These are phyloP conservation scores for Hypothenemus hampei DNA, from an alignment of 1,140 invertebrate species.

Conservation along the genomic window DNA sequence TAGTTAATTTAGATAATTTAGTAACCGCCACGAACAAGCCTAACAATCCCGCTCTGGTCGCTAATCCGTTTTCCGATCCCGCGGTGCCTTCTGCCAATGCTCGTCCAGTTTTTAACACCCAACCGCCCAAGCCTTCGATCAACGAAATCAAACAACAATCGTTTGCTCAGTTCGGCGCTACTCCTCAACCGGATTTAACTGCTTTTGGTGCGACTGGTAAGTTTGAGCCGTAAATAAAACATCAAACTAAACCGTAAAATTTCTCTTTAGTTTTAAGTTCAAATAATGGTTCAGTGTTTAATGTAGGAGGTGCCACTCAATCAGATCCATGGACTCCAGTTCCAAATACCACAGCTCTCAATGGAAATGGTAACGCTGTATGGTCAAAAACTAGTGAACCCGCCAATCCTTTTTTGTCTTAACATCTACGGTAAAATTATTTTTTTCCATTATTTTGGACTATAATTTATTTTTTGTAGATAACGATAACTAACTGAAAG, in stretches of 20 bases:
- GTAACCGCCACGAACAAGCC: constrained; percentile 56
- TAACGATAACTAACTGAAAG: no score
- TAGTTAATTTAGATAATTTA: constrained; percentile 94
- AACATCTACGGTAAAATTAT: no score
- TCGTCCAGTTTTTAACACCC: constrained; percentile 41
- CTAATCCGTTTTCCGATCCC: constrained; percentile 49
- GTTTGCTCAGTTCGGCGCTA: constrained; percentile 38
- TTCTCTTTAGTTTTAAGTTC: neutral
- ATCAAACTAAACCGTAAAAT: neutral
- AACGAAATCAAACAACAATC: constrained; percentile 53
- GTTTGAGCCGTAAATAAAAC: neutral
- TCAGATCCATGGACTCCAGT: constrained; percentile 43
- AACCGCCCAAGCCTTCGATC: constrained; percentile 48
- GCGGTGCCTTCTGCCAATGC: constrained; percentile 26
- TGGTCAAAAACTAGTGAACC: constrained; percentile 42
- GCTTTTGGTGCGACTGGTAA: constrained; percentile 14
- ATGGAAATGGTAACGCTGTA: constrained; percentile 25
- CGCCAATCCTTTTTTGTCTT: constrained; percentile 45
- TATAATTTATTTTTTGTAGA: no score
- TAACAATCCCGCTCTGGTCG: constrained; percentile 31
- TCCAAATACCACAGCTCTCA: constrained; percentile 21
- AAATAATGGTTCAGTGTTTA: constrained; percentile 19
- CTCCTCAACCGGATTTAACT: constrained; percentile 13
- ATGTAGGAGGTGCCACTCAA: no score
- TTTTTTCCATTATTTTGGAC: no score